Evolutionary conservation across 2,797 vertebrate species (phyloP).

Genomic region (Nannoperca australis): DNA sequence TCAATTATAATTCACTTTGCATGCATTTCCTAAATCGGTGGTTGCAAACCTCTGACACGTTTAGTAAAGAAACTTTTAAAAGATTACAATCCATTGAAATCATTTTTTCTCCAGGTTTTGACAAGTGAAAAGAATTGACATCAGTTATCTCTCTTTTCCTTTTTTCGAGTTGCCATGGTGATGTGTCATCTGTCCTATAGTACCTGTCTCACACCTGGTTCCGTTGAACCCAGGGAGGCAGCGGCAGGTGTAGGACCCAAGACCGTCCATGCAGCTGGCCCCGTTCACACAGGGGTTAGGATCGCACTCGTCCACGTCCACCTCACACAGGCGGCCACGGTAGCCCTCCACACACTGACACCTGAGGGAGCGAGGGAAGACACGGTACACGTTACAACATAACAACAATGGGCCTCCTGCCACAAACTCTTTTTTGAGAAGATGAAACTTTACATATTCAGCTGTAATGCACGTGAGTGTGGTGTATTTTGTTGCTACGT

Average conservation of each 20-base stretch:
- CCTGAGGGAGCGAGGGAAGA: constrained; percentile 71
- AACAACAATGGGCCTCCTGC: not conserved
- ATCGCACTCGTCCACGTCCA: constrained; percentile 93
- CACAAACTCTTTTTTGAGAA: too few relatives aligned
- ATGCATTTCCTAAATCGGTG: not conserved
- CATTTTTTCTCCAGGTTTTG: too few relatives aligned
- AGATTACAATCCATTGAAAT: too few relatives aligned
- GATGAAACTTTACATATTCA: not conserved
- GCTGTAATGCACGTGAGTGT: not conserved
- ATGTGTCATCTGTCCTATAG: constrained; percentile 75
- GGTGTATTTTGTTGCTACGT: not conserved
- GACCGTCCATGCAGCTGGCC: constrained; percentile 93
- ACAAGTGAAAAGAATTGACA: too few relatives aligned
- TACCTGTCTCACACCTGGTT: constrained; percentile 99
- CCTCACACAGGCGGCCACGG: constrained; percentile 90
- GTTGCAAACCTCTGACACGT: not conserved
- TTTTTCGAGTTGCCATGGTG: constrained; percentile 47
- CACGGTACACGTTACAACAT: not conserved
- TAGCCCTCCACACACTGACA: constrained; percentile 93
- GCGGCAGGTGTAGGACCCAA: constrained; percentile 92
- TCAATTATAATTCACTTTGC: not conserved
- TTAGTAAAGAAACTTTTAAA: too few relatives aligned
- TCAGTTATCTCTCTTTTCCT: not conserved
- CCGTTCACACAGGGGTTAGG: constrained; percentile 94
- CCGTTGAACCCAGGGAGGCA: constrained; percentile 98